phyloP scores from a whole-genome alignment of 2,888 invertebrate genomes.

The Globia sparganii region DNA sequence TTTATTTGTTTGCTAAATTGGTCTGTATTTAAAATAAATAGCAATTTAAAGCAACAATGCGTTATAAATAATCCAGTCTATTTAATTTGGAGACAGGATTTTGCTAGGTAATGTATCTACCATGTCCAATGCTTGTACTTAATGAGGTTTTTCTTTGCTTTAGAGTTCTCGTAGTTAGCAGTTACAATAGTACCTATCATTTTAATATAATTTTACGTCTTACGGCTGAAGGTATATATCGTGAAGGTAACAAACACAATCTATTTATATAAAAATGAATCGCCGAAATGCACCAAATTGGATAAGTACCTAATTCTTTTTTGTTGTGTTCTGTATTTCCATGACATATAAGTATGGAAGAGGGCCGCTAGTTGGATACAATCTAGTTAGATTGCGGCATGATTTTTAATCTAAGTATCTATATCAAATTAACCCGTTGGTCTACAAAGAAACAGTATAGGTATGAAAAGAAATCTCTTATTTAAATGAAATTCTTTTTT shows the following conservation, averaged over 20 bases:
- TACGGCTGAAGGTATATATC: too few relatives aligned
- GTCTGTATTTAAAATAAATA: constrained; percentile 33
- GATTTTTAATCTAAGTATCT: background rate
- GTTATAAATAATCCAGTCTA: constrained; percentile 15
- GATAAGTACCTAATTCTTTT: too few relatives aligned
- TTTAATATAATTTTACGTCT: too few relatives aligned
- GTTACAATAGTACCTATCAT: background rate
- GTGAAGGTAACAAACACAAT: too few relatives aligned
- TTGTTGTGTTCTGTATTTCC: too few relatives aligned
- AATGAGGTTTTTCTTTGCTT: constrained; percentile 35
- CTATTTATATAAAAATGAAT: too few relatives aligned
- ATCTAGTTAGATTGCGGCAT: background rate
- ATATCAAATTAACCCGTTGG: too few relatives aligned
- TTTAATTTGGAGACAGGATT: constrained; percentile 19
- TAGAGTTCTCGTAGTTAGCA: background rate
- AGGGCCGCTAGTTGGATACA: too few relatives aligned
- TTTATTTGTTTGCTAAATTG: constrained; percentile 14
- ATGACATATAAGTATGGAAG: too few relatives aligned
- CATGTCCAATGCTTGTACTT: constrained; percentile 27
- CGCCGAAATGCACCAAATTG: too few relatives aligned
- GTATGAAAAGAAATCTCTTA: background rate
- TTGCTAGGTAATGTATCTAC: constrained; percentile 23
- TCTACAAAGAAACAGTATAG: too few relatives aligned
- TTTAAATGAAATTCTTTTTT: background rate
- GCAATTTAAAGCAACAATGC: constrained; percentile 42